Evolutionary conservation across 2,113 vertebrate species (phyloP), one percentile per base, ranked within the genome.

Genomic region (Bubalus kerabau): DNA sequence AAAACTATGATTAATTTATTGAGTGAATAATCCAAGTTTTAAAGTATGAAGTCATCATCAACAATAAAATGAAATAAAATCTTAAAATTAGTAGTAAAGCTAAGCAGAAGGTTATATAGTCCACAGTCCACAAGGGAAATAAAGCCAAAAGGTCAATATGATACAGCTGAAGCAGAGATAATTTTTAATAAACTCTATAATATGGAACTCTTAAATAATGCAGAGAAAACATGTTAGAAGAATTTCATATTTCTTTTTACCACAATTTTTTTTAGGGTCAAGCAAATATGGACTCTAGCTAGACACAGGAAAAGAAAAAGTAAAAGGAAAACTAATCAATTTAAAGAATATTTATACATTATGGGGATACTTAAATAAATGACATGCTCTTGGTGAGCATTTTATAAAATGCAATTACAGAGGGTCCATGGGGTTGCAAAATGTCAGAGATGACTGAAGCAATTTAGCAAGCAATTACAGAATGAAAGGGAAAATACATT

Each of bases 121-220:
- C 52, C 32, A 91, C 2, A 46, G 56, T 71, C 48, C 84, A 62
- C 2, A 67, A 78, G 74, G 88, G 64, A 94, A 98, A 97, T 97
- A 93, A 95, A 96, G 13, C 43, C 88, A 80, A 95, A 97, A 89
- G 74, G 28, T 97, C 95, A 96, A 56, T 7, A 86, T 40, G 15
- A 4, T 26, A 84, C 3, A 54, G 36, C 43, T 96, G 46, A 24
- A 96, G 85, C 10, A 92, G 21, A 94, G 9, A 86, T 5, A 52
- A 80, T 83, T 93, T 93, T 96, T 96, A 96, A 91, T 91, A 81
- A 96, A 59, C 13, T 74, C 28, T 64, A 32, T 71, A 71, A 60
- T 85, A 60, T 36, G 48, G 10, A 92, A 81, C 28, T 48, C 4
- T 81, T 94, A 95, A 97, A 87, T 84, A 84, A 95, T 60, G 24